phyloP scores from a whole-genome alignment of 37 sponge, comb jelly and placozoan genomes.

The Cliona cf. orientalis region DNA sequence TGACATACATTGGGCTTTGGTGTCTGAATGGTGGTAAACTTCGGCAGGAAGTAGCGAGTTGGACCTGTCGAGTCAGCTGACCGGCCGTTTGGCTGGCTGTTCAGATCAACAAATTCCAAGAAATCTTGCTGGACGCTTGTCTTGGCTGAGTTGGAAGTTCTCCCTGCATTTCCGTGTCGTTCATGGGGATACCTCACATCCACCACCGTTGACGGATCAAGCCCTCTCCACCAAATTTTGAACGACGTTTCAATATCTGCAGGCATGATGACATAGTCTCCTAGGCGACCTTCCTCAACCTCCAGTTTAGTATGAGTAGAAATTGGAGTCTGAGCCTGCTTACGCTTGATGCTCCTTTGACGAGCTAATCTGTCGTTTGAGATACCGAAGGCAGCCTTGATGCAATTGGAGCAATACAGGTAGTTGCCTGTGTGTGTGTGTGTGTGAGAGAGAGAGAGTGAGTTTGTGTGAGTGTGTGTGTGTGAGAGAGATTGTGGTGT shows the following conservation, averaged over 20 bases:
- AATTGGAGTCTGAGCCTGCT: slow-evolving; percentile 20
- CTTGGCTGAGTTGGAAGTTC: slow-evolving; percentile 24
- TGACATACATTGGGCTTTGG: slow-evolving; percentile 30
- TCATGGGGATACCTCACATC: slow-evolving; percentile 42
- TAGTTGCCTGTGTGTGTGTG: no score
- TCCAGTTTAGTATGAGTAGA: slow-evolving; percentile 16
- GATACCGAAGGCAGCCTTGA: background rate
- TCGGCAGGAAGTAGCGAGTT: slow-evolving; percentile 38
- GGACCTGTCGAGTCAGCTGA: slow-evolving; percentile 40
- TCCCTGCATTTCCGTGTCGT: slow-evolving; percentile 39
- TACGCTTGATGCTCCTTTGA: slow-evolving; percentile 26
- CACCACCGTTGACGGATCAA: slow-evolving; percentile 2
- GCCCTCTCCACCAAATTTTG: slow-evolving; percentile 47
- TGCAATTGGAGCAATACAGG: no score
- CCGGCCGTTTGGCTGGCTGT: slow-evolving; percentile 53
- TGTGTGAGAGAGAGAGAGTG: no score
- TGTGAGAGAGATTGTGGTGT: no score
- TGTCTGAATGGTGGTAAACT: slow-evolving; percentile 46
- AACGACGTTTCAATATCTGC: slow-evolving; percentile 2
- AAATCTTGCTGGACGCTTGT: slow-evolving; percentile 1
- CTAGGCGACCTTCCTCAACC: slow-evolving; percentile 24
- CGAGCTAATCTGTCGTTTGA: slow-evolving; percentile 13
- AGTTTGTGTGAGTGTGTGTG: no score
- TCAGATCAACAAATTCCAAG: slow-evolving; percentile 39
- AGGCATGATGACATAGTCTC: slow-evolving; percentile 47